A percentile compares a stretch with the other conserved stretches of the same genome.
phyloP scores from a whole-genome alignment of 2,113 vertebrate species.

The Rhinolophus sinicus region DNA sequence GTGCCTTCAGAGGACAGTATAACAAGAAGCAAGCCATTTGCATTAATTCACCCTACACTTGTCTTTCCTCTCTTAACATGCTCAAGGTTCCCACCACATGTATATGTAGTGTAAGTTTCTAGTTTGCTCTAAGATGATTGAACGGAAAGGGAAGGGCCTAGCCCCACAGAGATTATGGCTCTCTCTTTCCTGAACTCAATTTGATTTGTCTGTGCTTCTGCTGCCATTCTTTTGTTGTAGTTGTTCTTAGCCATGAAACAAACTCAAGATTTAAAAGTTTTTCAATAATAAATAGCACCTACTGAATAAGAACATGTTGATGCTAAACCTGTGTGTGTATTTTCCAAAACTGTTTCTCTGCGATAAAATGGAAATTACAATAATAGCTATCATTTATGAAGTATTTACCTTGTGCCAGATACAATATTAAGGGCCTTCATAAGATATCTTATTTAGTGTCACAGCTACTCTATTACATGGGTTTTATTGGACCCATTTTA shows the following conservation, averaged over 20 bases:
- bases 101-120: neutral
- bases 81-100: neutral
- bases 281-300: neutral
- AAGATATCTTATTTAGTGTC: neutral
- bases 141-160: neutral
- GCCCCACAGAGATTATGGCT: neutral
- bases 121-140: neutral
- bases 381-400: conserved; percentile 14
- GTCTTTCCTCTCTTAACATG: neutral
- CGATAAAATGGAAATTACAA: neutral
- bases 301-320: neutral
- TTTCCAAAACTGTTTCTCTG: neutral
- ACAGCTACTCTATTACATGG: neutral
- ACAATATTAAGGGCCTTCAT: neutral
- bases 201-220: neutral
- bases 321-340: neutral
- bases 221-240: neutral
- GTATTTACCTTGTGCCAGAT: neutral
- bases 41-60: neutral
- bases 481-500: conserved; percentile 16
- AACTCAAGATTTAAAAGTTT: neutral
- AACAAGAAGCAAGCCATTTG: conserved; percentile 16
- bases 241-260: neutral
- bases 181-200: neutral
- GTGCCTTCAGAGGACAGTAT: neutral